Conservation (phyloP, 2,888 invertebrate species). For the Cotesia congregata region DNA sequence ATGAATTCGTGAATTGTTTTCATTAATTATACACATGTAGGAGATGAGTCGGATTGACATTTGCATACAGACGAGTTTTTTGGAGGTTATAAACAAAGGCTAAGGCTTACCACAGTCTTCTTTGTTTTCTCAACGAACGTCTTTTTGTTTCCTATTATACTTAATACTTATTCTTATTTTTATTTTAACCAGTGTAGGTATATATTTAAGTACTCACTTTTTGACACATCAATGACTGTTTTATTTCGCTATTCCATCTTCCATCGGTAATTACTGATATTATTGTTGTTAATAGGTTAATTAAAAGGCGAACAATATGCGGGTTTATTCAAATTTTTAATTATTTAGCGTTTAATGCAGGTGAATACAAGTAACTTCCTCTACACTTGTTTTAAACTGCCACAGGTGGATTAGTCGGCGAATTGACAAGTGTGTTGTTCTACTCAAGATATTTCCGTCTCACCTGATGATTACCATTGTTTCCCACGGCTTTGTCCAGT, state of each 20-base stretch:
- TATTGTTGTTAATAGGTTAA: slow-evolving; percentile 2
- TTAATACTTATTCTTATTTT: slow-evolving; percentile 2
- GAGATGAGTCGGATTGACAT: slow-evolving; percentile 29
- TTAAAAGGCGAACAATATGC: not conserved
- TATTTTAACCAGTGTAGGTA: not conserved
- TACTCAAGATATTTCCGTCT: slow-evolving; percentile 50
- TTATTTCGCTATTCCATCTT: not conserved
- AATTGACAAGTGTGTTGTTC: not conserved
- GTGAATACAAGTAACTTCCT: not conserved
- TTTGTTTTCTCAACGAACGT: slow-evolving; percentile 19
- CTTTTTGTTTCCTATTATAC: slow-evolving; percentile 2
- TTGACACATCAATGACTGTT: slow-evolving; percentile 29
- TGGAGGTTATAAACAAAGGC: slow-evolving; percentile 29
- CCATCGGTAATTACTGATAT: not conserved
- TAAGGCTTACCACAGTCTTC: slow-evolving; percentile 15
- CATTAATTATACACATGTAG: slow-evolving; percentile 39
- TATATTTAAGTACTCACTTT: not conserved
- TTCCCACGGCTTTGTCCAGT: slow-evolving; percentile 34
- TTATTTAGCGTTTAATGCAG: not conserved
- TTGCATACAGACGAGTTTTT: slow-evolving; percentile 39
- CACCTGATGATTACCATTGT: slow-evolving; percentile 56
- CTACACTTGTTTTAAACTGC: not conserved
- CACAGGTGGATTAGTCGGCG: slow-evolving; percentile 3
- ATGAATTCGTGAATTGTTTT: slow-evolving; percentile 34
- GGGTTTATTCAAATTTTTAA: not conserved